A percentile compares a stretch with the other conserved stretches of the same genome.
Evolutionary conservation across 1,140 invertebrate species (phyloP).

Genomic region (Parasteatoda tepidariorum): DNA sequence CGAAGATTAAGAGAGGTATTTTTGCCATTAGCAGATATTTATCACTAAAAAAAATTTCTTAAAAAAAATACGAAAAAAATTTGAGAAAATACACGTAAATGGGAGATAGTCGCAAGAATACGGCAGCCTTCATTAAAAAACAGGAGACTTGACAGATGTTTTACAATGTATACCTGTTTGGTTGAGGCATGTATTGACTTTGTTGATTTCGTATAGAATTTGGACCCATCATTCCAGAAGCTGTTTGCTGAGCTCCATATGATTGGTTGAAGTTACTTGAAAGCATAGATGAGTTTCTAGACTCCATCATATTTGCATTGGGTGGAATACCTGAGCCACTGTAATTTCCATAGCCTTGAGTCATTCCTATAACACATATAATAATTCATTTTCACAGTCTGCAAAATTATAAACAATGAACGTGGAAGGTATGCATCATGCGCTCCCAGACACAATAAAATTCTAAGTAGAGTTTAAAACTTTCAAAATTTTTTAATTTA

Average conservation of each 20-base stretch:
- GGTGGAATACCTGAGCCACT: conserved; percentile 62
- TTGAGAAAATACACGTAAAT: too few relatives aligned
- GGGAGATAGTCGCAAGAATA: too few relatives aligned
- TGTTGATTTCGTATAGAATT: conserved; percentile 57
- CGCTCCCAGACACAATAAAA: background rate
- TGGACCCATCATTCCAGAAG: conserved; percentile 59
- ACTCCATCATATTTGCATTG: conserved; percentile 58
- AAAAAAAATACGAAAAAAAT: too few relatives aligned
- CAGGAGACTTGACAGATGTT: too few relatives aligned
- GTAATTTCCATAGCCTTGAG: conserved; percentile 48
- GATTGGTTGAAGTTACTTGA: conserved; percentile 57
- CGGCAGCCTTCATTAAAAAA: too few relatives aligned
- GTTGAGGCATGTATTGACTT: conserved; percentile 61
- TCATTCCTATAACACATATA: conserved; percentile 40
- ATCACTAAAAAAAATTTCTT: too few relatives aligned
- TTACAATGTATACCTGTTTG: conserved; percentile 38
- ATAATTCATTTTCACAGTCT: background rate
- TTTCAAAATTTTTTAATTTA: too few relatives aligned
- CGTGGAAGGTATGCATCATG: background rate
- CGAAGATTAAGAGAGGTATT: too few relatives aligned
- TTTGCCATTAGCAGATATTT: too few relatives aligned
- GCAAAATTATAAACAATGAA: background rate
- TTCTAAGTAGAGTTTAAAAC: background rate
- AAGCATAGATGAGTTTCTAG: conserved; percentile 50
- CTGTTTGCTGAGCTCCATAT: conserved; percentile 41